These are phyloP conservation scores for Euphydryas editha DNA, from an alignment of 2,888 invertebrate genomes.

Conservation along the genomic window DNA sequence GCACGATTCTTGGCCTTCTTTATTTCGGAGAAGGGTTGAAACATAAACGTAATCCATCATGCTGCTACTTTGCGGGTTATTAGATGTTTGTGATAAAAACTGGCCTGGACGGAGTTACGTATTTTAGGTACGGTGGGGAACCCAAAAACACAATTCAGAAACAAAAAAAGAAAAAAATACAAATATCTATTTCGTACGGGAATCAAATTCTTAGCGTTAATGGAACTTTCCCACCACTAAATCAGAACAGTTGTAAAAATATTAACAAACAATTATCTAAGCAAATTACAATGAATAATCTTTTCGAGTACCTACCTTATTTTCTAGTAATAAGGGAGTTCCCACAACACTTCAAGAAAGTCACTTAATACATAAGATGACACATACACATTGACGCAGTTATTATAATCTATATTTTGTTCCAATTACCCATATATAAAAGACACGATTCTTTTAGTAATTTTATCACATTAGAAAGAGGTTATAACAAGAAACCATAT, in stretches of 20 bases:
- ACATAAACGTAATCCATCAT: too few species aligned
- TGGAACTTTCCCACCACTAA: too few species aligned
- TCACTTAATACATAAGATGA: neutral
- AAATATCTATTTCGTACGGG: too few species aligned
- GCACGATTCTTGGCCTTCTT: too few species aligned
- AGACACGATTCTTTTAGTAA: neutral
- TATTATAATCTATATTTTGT: neutral
- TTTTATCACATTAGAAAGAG: neutral
- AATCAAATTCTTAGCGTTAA: too few species aligned
- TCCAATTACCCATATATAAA: constrained; percentile 19
- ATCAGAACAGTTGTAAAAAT: neutral
- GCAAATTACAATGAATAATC: constrained; percentile 4
- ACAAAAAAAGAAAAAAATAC: too few species aligned
- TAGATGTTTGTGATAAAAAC: too few species aligned
- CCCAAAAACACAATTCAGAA: too few species aligned
- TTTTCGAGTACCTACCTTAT: neutral
- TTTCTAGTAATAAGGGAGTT: constrained; percentile 16
- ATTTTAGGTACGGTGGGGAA: too few species aligned
- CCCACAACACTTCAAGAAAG: neutral
- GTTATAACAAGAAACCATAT: neutral
- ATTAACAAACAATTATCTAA: neutral
- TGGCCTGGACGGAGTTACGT: too few species aligned
- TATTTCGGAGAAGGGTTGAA: too few species aligned
- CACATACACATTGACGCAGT: neutral
- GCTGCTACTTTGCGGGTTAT: too few species aligned